Base-by-base conservation (phyloP, 2,113 vertebrate species). In the Oxyura jamaicensis region DNA sequence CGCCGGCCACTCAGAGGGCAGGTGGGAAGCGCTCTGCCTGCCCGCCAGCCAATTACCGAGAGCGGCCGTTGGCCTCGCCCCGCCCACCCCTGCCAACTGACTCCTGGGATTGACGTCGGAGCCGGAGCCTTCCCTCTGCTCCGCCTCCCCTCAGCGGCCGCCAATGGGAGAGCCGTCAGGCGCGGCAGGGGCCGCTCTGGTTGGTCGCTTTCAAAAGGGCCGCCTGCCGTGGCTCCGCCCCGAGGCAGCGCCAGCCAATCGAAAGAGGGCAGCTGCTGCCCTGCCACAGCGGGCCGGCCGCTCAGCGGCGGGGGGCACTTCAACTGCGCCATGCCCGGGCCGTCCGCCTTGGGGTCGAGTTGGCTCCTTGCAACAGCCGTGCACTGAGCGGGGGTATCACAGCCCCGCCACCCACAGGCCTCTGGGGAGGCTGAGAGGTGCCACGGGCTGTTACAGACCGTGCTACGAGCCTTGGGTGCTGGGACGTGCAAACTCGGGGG, bases 51-150 rank as follows among this genome's bases (percentile, higher is more conserved):
- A 94, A 85, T 90, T 8, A 6, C 0, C 0, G 2, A 35, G 6
- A 13, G 41, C 9, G 2, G 0, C 0, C 16, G 15, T 26, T 53
- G 5, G 2, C 2, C 4, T 17, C 12, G 19, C 46, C 33, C 65
- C 62, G 17, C 78, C 87, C 28, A 1, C 15, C 2, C 33, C 25
- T 0, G 46, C 52, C 42, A 17, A 67, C 39, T 25, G 85, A 11
- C n/a, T 58, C 4, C 56, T 28, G 84, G 52, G 48, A 29, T 25
- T 8, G 2, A 13, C 18, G 11, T 33, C 10, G 25, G 5, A 14
- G 8, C 4, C 2, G 23, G 7, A 4, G 62, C 8, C 1, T 25
- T 1, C 3, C 3, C 1, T 3, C 5, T 1, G 12, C 48, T 23
- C 78, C 55, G 42, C 79, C 63, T 16, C 39, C 10, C n/a, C 4